Evolutionary conservation across 2,797 vertebrate species (phyloP).

Genomic region (Schizothorax lantsangensis): DNA sequence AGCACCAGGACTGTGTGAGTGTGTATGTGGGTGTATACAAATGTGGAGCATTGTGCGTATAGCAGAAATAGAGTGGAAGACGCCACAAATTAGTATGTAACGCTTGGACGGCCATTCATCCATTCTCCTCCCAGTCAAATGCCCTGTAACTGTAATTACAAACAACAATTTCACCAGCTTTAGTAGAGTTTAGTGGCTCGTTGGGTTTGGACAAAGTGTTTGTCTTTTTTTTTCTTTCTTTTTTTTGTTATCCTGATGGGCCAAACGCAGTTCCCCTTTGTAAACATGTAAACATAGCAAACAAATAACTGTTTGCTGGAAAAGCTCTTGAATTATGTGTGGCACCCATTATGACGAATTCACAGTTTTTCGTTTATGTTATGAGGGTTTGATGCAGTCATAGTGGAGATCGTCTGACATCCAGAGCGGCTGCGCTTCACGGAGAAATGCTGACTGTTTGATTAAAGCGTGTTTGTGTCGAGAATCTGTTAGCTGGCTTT

Average conservation of each 20-base stretch:
- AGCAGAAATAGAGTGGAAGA: background rate
- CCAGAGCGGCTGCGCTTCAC: background rate
- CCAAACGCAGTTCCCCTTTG: background rate
- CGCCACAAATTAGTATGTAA: slow-evolving; percentile 22
- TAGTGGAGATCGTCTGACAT: background rate
- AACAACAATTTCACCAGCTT: slow-evolving; percentile 19
- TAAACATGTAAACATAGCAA: background rate
- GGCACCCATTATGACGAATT: background rate
- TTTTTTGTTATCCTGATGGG: background rate
- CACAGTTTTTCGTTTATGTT: background rate
- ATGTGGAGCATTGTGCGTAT: background rate
- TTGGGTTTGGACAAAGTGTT: background rate
- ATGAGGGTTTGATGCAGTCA: background rate
- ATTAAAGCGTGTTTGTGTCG: background rate
- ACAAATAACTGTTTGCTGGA: background rate
- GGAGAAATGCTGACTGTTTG: background rate
- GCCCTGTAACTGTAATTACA: slow-evolving; percentile 22
- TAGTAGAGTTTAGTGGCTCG: slow-evolving; percentile 45
- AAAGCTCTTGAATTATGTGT: background rate
- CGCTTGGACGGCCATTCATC: slow-evolving; percentile 27
- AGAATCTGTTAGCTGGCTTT: background rate
- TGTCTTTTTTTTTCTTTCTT: background rate
- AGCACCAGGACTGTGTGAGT: background rate
- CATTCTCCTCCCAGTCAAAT: slow-evolving; percentile 4
- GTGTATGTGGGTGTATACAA: background rate